Evolutionary conservation across 2,797 vertebrate genomes (phyloP), one percentile per base, ranked within the genome.

Genomic region (Girardinus metallicus): DNA sequence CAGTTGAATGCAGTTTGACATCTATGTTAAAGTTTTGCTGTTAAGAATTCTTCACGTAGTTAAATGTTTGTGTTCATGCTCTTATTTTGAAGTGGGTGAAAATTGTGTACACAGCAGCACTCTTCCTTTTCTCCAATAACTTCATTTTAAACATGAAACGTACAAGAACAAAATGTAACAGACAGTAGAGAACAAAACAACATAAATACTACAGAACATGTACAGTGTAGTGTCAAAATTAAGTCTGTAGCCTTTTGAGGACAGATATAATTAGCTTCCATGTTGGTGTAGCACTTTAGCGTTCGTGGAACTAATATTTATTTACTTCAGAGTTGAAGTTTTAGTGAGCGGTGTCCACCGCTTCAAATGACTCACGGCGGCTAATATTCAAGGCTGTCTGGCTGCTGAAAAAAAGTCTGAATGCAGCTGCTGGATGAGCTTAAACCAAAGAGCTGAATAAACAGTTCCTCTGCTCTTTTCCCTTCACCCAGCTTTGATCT

Each of bases 321-420:
- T 1, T n/a, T n/a, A 55, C 53, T 55, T 55, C 1, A n/a, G 26
- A 26, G 26, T 55, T 55, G n/a, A 4, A 1, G 23, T 55, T 55
- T n/a, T 55, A 11, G 53, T 11, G 12, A 55, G 10, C 10, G 1
- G 26, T 12, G 26, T n/a, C 53, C 26, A n/a, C 26, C 0, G 1
- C 12, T 60, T 13, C 5, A 12, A 29, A 80, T 80, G 62, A 80
- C 39, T 77, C 72, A 75, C 55, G 73, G 76, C 81, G 81, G 79
- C 60, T 39, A 80, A 75, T 72, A 36, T 83, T 46, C 78, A 74
- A 79, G 11, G 53, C 80, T 18, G 60, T 73, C 13, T 5, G 74
- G 55, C 55, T 60, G 55, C 55, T 66, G 74, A 62, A n/a, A 11
- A 6, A 85, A 76, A 60, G 13, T 78, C 66, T 64, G 68, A 79